Evolutionary conservation across 2,113 vertebrate genomes (phyloP).

Genomic region (Motacilla alba): DNA sequence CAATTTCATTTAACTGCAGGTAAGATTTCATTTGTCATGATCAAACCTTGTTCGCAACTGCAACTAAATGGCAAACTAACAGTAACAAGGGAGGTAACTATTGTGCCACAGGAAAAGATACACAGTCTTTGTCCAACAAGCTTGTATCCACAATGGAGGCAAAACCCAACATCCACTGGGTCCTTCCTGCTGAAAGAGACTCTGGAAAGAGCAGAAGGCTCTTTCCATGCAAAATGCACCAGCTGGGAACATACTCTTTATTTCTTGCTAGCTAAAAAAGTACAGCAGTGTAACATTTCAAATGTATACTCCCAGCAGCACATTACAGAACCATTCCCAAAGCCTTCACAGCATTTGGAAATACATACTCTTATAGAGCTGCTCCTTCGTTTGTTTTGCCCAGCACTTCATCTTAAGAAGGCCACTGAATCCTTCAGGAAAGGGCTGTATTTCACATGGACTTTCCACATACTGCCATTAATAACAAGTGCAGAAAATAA

Average conservation of each 20-base stretch:
- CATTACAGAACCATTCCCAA: neutral
- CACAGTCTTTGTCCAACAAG: neutral
- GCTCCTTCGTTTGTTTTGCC: neutral
- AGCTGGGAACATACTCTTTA: neutral
- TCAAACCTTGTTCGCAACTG: neutral
- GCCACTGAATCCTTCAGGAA: neutral
- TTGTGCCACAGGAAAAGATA: neutral
- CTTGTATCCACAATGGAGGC: neutral
- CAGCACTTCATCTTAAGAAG: neutral
- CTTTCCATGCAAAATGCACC: neutral
- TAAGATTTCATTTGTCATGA: neutral
- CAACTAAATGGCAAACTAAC: neutral
- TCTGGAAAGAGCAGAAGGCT: neutral
- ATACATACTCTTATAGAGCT: neutral
- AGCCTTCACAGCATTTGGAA: neutral
- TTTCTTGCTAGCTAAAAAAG: neutral
- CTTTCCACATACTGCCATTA: neutral
- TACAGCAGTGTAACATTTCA: neutral
- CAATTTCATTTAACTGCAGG: neutral
- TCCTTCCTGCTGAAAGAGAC: neutral
- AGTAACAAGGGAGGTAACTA: neutral
- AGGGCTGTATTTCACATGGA: neutral
- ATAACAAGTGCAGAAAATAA: neutral
- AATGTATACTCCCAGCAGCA: neutral
- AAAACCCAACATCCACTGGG: neutral